Evolutionary conservation across 2,113 vertebrate species (phyloP), one percentile per base, ranked within the genome.

Genomic region (Microtus ochrogaster): DNA sequence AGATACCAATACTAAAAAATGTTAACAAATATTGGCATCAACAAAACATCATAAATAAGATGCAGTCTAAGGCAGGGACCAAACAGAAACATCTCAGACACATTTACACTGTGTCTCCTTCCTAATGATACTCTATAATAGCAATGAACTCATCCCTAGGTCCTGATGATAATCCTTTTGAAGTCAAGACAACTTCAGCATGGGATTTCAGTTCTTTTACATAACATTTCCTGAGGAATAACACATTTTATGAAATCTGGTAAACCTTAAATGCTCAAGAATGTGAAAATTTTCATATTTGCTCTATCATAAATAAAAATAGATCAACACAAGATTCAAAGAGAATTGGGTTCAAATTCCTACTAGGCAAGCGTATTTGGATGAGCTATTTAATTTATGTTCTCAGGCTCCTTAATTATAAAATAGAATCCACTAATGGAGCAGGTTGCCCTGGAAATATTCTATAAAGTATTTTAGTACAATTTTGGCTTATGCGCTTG

Each of bases 391-490:
- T 82, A 52, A 76, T 55, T 83, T 70, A 88, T 76, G 82, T 74
- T 63, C 11, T 88, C 68, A 36, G 21, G 7, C 66, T 63, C 19
- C 30, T 96, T 82, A 91, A n/a, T 87, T 94, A 91, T 72, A n/a
- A 68, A 82, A 92, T 39, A 61, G 30, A 36, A 92, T 8, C 5
- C 90, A 11, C 7, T 78, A 84, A 85, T 26, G 70, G 44, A 87
- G 68, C 4, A 90, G 0, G 70, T 9, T 39, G 41, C 1, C 44
- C 13, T 49, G 58, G 82, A 41, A 78, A 91, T 24, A 73, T 1
- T 94, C 83, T 21, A 83, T 8, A 77, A 94, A 95, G 92, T 49
- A 94, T 44, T 87, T 93, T 58, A 77, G 14, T 76, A n/a, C 0
- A 78, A 6, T 41, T 30, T 41, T 47, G 49, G 17, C 1, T 52